phyloP scores from a whole-genome alignment of 2,113 vertebrate genomes.

The Oreotragus oreotragus region DNA sequence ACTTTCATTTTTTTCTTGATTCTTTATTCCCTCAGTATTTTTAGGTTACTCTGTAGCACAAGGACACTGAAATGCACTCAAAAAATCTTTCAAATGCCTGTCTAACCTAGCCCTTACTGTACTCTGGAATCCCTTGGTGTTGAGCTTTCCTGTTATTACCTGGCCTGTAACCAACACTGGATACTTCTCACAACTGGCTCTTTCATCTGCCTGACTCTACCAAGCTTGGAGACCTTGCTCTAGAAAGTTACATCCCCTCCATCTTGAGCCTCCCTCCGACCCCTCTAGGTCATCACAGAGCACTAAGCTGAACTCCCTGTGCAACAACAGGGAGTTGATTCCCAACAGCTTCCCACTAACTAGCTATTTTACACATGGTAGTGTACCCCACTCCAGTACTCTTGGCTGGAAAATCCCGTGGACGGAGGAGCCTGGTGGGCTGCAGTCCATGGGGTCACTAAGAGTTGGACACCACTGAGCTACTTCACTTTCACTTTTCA shows the following conservation, averaged over 20 bases:
- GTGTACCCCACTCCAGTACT: not conserved
- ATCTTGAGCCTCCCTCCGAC: not conserved
- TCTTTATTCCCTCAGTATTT: not conserved
- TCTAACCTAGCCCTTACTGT: conserved; percentile 12
- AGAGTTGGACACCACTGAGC: too few relatives aligned
- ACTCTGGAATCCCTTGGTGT: not conserved
- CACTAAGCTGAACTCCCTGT: not conserved
- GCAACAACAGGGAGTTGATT: not conserved
- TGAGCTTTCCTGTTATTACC: not conserved
- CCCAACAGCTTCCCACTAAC: not conserved
- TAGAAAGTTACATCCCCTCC: not conserved
- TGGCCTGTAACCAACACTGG: not conserved
- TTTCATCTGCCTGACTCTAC: not conserved
- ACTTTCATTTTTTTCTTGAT: not conserved
- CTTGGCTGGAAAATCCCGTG: too few relatives aligned
- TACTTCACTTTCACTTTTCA: too few relatives aligned
- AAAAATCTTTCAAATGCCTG: not conserved
- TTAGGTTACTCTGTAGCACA: conserved; percentile 12
- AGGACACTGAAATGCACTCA: not conserved
- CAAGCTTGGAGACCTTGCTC: not conserved
- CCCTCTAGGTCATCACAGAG: not conserved
- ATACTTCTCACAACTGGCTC: not conserved
- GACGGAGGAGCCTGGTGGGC: too few relatives aligned
- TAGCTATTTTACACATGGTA: not conserved
- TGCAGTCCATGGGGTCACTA: too few relatives aligned